Evolutionary conservation across 2,797 vertebrate genomes (phyloP), one percentile per base, ranked within the genome.

Genomic region (Cygnus olor): DNA sequence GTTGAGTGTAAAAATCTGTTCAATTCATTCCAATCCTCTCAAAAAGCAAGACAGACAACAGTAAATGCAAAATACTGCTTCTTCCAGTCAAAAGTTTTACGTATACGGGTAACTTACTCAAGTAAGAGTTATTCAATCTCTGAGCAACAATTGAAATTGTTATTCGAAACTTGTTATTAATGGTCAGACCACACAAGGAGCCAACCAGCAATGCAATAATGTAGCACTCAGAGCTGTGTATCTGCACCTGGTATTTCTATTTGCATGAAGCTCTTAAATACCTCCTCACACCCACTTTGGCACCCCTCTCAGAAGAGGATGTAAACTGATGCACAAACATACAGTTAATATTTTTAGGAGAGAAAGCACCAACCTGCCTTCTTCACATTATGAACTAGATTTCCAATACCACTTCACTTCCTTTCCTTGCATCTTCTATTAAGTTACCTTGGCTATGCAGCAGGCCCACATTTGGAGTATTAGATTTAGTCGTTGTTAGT

Each of bases 101-200:
- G 24, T 27, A 36, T 32, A 9, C 36, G 9, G 6, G 17, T 34
- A 78, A 60, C n/a, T 10, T 28, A 36, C 5, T 40, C 11, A 54
- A 42, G 36, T 63, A 3, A 19, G 3, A 71, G 21, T 2, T 66
- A 45, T 20, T 19, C 3, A 19, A 6, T 32, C 18, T 27, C 68
- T 53, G 21, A 71, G 61, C 8, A 13, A n/a, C 11, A 53, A 57
- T 10, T 34, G 15, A 40, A 22, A 42, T 2, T 1, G 3, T n/a
- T 84, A 15, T 24, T 28, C 27, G 34, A 34, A 88, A 86, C 9
- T 2, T 12, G 53, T n/a, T 57, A 79, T 15, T 58, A 66, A 54
- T 1, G 21, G 71, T 32, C 10, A 42, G 28, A 69, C 4, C 32
- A 47, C 1, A 3, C 0, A 0, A 32, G 0, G 74, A 13, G 78